Evolutionary conservation across 2,888 invertebrate species (phyloP).

Genomic region (Parasteatoda lunata): DNA sequence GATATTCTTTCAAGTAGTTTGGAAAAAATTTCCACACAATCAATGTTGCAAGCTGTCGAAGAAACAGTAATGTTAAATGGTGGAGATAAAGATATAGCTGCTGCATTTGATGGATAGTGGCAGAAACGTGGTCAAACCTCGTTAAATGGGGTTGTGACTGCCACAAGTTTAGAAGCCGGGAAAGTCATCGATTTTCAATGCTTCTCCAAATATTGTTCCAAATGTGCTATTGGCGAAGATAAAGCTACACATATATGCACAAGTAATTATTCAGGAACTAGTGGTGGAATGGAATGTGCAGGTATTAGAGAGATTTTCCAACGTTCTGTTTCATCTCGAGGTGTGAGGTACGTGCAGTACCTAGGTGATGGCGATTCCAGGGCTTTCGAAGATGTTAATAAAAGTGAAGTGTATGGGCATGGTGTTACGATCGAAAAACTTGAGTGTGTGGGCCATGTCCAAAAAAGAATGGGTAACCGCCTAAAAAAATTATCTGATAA

Average conservation of each 20-base stretch:
- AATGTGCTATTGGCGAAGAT: neutral
- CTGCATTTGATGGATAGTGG: neutral
- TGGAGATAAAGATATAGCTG: neutral
- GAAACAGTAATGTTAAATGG: neutral
- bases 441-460: neutral
- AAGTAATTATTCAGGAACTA: neutral
- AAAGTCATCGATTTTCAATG: slow-evolving; percentile 11
- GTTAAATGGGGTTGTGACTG: slow-evolving; percentile 6
- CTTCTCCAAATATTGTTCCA: neutral
- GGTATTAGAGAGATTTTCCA: neutral
- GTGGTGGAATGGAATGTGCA: slow-evolving; percentile 9
- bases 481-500: neutral
- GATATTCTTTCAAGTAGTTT: neutral
- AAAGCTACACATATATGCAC: neutral
- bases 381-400: neutral
- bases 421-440: neutral
- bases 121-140: neutral
- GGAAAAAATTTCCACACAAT: neutral
- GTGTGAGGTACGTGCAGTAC: slow-evolving; percentile 5
- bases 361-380: slow-evolving; percentile 12
- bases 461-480: neutral
- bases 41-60: neutral
- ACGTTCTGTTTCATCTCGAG: neutral
- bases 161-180: slow-evolving; percentile 6
- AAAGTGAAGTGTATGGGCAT: neutral